Base-by-base conservation (phyloP, 2,113 vertebrate genomes). In the Prinia subflava region DNA sequence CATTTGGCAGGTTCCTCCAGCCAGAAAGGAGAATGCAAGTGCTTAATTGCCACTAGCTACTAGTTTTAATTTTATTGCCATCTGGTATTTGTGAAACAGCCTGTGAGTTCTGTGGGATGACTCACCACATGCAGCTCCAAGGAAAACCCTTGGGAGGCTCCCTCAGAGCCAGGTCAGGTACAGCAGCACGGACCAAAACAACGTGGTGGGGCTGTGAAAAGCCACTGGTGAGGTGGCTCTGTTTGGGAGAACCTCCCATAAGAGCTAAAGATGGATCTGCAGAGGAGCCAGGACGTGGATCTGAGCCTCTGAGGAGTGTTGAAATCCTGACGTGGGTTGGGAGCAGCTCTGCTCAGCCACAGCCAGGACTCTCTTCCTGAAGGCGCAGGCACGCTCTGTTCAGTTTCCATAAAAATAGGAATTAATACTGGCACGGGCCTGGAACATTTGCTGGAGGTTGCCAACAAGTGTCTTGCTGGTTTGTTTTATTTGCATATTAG, bases 61-160 rank as follows among this genome's bases (percentile, higher is more conserved):
- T 89, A 87, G 80, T 91, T 92, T 85, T 93, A 92, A 94, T 94
- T 90, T 93, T 93, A 92, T 71, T 95, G 79, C 95, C 93, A 96
- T 94, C 85, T 96, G 95, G 90, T 90, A 95, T 88, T 94, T 90
- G 74, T 80, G 93, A 77, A 92, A 23, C 84, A 65, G 78, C 77
- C 47, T 65, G 57, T n/a, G 90, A 90, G 78, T 63, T 77, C 91
- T 59, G 56, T 64, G 39, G 86, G 73, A 57, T 93, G 94, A 96
- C 71, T 97, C 95, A 95, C 49, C 5, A 24, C 2, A 6, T 14
- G 23, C 39, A 46, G 47, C 62, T 90, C 39, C 62, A 88, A 90
- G 83, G 79, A 94, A 92, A 96, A 78, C 67, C 84, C 82, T 78
- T 33, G 2, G 8, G 10, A 86, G 44, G 70, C 84, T 88, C 11